These are phyloP conservation scores for Cremastinae sp. DNA, from an alignment of 2,888 invertebrate species.

Conservation along the genomic window DNA sequence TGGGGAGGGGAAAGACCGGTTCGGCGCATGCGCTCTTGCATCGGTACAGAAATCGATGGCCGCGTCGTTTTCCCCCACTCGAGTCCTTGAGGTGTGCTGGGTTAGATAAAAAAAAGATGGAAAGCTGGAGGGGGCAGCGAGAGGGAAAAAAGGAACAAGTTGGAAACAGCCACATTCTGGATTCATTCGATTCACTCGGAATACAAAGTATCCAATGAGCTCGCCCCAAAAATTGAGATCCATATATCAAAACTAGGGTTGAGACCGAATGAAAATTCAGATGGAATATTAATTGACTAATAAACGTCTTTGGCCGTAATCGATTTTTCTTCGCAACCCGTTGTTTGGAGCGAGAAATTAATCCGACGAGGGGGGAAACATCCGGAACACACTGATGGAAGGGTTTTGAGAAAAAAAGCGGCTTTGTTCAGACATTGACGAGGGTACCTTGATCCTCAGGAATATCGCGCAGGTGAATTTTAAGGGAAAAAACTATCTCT, in stretches of 20 bases:
- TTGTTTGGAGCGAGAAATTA: slow-evolving; percentile 3
- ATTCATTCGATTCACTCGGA: slow-evolving; percentile 52
- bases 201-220: slow-evolving; percentile 55
- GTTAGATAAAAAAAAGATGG: slow-evolving; percentile 45
- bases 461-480: slow-evolving; percentile 11
- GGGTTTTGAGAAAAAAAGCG: slow-evolving; percentile 8
- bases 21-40: slow-evolving; percentile 47
- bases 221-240: slow-evolving; percentile 44
- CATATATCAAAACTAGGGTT: background rate
- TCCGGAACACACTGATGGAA: background rate
- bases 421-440: slow-evolving; percentile 49
- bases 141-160: slow-evolving; percentile 28
- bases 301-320: slow-evolving; percentile 41
- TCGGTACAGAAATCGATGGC: slow-evolving; percentile 74
- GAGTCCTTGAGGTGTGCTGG: slow-evolving; percentile 5
- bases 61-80: slow-evolving; percentile 64
- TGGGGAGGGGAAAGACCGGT: slow-evolving; percentile 42
- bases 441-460: slow-evolving; percentile 42
- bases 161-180: slow-evolving; percentile 27
- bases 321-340: slow-evolving; percentile 31
- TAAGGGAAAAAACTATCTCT: slow-evolving; percentile 46
- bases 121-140: slow-evolving; percentile 18
- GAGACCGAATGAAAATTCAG: slow-evolving; percentile 30
- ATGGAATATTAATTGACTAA: slow-evolving; percentile 51
- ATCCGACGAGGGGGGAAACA: slow-evolving; percentile 3